Evolutionary conservation across 2,113 vertebrate species (phyloP).

Genomic region (Aythya baeri): DNA sequence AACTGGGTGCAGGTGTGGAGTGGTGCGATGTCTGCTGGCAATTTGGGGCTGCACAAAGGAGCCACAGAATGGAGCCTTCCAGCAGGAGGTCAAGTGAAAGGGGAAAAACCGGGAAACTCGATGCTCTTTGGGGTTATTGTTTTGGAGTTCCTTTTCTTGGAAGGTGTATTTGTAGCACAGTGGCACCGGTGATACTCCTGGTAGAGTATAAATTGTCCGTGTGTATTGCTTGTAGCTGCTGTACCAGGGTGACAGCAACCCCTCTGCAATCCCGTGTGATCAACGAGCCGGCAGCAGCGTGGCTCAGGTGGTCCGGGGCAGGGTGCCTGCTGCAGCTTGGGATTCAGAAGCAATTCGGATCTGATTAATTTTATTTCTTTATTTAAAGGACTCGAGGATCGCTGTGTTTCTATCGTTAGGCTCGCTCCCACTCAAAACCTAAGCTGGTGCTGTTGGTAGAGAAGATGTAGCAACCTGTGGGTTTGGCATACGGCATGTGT

Average conservation of each 20-base stretch:
- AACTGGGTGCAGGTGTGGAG: background rate
- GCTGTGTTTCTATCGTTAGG: constrained; percentile 36
- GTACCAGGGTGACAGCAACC: constrained; percentile 59
- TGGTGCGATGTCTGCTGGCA: background rate
- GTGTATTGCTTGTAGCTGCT: constrained; percentile 59
- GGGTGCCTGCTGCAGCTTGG: constrained; percentile 43
- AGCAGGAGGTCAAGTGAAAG: background rate
- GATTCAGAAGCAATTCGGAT: constrained; percentile 48
- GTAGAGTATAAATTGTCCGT: constrained; percentile 55
- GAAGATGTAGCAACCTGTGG: constrained; percentile 36
- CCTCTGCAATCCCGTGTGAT: constrained; percentile 66
- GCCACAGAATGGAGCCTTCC: background rate
- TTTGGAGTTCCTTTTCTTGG: constrained; percentile 22
- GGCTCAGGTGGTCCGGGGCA: constrained; percentile 3
- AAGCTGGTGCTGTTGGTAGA: constrained; percentile 40
- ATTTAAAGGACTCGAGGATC: constrained; percentile 44
- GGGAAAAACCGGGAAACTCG: background rate
- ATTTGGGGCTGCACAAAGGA: background rate
- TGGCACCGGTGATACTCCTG: constrained; percentile 20
- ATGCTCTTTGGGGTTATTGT: background rate
- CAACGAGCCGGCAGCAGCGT: constrained; percentile 54
- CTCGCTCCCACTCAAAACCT: constrained; percentile 50
- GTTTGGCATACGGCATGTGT: constrained; percentile 62
- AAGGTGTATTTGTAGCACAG: constrained; percentile 4
- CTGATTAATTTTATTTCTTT: constrained; percentile 64